These are phyloP conservation scores for Trachelus tabidus DNA, from an alignment of 2,888 invertebrate species.

Conservation along the genomic window DNA sequence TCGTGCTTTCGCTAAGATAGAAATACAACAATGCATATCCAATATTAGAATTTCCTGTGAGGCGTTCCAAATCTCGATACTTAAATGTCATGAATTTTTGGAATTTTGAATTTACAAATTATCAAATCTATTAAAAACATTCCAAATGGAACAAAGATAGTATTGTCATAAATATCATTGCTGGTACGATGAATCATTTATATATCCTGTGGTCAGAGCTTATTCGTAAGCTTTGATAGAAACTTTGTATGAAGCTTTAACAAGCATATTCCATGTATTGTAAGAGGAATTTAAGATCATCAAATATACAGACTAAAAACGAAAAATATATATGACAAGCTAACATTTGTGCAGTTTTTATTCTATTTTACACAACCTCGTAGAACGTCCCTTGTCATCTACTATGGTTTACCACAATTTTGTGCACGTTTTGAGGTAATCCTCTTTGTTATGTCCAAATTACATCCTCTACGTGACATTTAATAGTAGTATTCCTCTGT, in stretches of 20 bases:
- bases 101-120: background rate
- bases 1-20: background rate
- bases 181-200: background rate
- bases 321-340: constrained; percentile 27
- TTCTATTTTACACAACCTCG: constrained; percentile 15
- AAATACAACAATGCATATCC: background rate
- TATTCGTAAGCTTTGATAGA: constrained; percentile 10
- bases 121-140: background rate
- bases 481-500: background rate
- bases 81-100: background rate
- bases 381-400: constrained; percentile 14
- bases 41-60: background rate
- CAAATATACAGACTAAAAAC: constrained; percentile 15
- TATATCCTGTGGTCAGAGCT: background rate
- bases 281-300: constrained; percentile 17
- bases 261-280: constrained; percentile 16
- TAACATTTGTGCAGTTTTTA: constrained; percentile 25
- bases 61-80: background rate
- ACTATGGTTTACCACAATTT: background rate
- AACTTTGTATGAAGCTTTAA: constrained; percentile 17
- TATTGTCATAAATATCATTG: background rate
- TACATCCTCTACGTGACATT: background rate
- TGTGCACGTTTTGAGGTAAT: background rate
- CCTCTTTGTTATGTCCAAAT: background rate
- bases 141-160: background rate